A percentile compares a stretch with the other conserved stretches of the same genome.
Evolutionary conservation across 2,888 invertebrate genomes (phyloP).

Genomic region (Archaeoteleia sp.): DNA sequence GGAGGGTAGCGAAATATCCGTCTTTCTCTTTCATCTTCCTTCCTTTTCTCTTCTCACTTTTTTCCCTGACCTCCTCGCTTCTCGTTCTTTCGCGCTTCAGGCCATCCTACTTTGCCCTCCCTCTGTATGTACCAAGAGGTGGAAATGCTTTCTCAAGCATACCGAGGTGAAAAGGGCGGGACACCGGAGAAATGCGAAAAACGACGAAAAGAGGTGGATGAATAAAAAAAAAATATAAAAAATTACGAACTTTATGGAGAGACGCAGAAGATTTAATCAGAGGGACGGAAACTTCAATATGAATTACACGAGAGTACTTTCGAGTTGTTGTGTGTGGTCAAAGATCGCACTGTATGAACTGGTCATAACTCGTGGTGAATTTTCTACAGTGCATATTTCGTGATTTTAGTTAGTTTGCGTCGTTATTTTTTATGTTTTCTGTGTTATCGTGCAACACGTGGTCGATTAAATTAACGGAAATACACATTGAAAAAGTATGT

Average conservation of each 20-base stretch:
- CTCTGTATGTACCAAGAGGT: constrained; percentile 54
- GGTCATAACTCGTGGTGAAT: too few species aligned
- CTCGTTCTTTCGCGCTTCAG: constrained; percentile 59
- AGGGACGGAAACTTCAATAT: neutral
- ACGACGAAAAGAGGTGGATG: constrained; percentile 29
- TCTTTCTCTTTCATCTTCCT: neutral
- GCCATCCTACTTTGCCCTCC: constrained; percentile 56
- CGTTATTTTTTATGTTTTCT: too few species aligned
- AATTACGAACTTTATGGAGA: constrained; percentile 34
- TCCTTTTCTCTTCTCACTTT: constrained; percentile 50
- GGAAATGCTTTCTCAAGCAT: constrained; percentile 68
- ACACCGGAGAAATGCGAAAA: constrained; percentile 46
- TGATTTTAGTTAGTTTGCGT: too few species aligned
- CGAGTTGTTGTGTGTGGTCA: too few species aligned
- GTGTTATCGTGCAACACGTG: too few species aligned
- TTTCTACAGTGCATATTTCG: too few species aligned
- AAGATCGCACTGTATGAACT: too few species aligned
- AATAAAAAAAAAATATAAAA: constrained; percentile 24
- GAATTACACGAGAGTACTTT: too few species aligned
- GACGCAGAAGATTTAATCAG: constrained; percentile 30
- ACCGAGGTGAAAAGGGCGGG: constrained; percentile 51
- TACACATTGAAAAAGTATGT: too few species aligned
- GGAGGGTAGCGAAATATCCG: constrained; percentile 61
- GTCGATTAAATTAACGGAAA: too few species aligned
- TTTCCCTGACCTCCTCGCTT: constrained; percentile 42